Evolutionary conservation across 2,113 vertebrate species (phyloP).

Genomic region (Engraulis encrasicolus): DNA sequence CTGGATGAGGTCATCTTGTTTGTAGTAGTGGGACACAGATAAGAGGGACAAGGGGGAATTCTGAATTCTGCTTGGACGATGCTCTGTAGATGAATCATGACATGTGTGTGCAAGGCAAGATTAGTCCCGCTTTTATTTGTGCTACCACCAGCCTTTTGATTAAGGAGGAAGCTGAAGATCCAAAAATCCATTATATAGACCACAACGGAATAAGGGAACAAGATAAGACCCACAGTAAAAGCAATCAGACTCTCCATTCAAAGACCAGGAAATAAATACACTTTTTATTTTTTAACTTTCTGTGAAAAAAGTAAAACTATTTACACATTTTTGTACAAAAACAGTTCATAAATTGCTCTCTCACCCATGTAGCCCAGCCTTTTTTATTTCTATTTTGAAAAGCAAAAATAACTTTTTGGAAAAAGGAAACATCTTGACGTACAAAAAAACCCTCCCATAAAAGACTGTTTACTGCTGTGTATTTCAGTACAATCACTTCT

Average conservation of each 20-base stretch:
- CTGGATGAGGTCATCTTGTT: neutral
- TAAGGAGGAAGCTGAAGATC: neutral
- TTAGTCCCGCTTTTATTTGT: neutral
- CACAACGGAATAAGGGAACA: neutral
- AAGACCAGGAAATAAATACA: conserved; percentile 75
- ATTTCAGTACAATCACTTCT: conserved; percentile 69
- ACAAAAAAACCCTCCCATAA: conserved; percentile 56
- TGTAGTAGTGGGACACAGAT: neutral
- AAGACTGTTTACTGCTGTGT: conserved; percentile 64
- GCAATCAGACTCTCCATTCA: conserved; percentile 11
- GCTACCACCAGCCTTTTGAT: neutral
- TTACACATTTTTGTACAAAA: conserved; percentile 72
- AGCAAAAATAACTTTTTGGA: conserved; percentile 39
- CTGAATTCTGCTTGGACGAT: neutral
- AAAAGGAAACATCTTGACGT: conserved; percentile 55
- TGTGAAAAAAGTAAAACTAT: conserved; percentile 70
- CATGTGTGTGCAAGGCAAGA: conserved; percentile 11
- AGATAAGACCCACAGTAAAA: neutral
- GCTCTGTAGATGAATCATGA: neutral
- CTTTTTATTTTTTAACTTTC: conserved; percentile 63
- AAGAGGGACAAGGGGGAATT: neutral
- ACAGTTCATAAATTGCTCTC: conserved; percentile 50
- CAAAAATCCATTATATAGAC: neutral
- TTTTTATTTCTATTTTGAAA: conserved; percentile 31
- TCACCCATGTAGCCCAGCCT: conserved; percentile 52